Evolutionary conservation across 2,797 vertebrate genomes (phyloP).

Genomic region (Podargus strigoides): DNA sequence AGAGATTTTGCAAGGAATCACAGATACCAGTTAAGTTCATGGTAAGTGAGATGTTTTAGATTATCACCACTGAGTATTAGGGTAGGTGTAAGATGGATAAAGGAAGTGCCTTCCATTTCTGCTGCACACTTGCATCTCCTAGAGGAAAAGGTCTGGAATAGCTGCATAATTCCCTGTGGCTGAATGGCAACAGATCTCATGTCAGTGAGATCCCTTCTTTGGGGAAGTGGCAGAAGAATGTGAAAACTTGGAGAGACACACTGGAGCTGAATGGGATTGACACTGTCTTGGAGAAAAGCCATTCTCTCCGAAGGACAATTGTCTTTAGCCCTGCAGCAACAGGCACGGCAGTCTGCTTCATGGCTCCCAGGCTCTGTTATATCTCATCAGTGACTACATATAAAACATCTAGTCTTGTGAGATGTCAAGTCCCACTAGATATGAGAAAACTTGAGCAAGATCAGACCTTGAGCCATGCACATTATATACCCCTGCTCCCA

Average conservation of each 20-base stretch:
- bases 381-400: not conserved
- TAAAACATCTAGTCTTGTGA: not conserved
- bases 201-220: not conserved
- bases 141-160: not conserved
- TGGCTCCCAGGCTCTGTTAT: not conserved
- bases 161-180: not conserved
- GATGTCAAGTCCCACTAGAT: not conserved
- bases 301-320: accelerated
- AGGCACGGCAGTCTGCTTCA: accelerated
- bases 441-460: not conserved
- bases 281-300: not conserved
- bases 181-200: not conserved
- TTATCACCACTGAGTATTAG: not conserved
- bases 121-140: not conserved
- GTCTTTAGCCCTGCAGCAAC: not conserved
- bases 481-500: not conserved
- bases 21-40: not conserved
- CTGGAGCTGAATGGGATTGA: not conserved
- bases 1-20: not conserved
- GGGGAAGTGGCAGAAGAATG: not conserved
- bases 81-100: not conserved
- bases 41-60: not conserved
- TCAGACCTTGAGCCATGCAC: not conserved
- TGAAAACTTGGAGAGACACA: not conserved
- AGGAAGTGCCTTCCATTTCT: not conserved